A percentile compares a stretch with the other conserved stretches of the same genome.
Conservation (phyloP, 2,888 invertebrate genomes). For the Plebejus argus region DNA sequence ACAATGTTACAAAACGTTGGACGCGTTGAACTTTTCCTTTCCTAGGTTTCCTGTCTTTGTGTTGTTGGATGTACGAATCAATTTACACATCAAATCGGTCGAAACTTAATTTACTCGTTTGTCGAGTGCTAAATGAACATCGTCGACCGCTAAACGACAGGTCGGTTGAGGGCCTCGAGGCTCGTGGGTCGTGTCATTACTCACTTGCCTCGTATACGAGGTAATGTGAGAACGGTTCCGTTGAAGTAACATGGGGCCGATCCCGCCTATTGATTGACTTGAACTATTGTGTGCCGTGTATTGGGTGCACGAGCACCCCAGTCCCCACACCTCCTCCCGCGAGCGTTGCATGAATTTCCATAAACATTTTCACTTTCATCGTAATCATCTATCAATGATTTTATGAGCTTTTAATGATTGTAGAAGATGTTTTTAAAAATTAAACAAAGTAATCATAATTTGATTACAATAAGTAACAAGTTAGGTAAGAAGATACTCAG, state of each 20-base stretch:
- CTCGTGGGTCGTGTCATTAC: conserved; percentile 29
- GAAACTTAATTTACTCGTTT: neutral
- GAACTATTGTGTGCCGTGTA: conserved; percentile 35
- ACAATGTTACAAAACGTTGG: neutral
- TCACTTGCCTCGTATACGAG: conserved; percentile 28
- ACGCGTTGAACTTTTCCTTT: neutral
- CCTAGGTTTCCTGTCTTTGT: neutral
- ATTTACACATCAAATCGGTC: neutral
- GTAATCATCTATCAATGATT: neutral
- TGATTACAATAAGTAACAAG: neutral
- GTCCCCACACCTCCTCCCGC: conserved; percentile 47
- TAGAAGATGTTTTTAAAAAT: too few relatives aligned
- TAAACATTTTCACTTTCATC: conserved; percentile 47
- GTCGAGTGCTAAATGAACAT: neutral
- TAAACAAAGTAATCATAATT: too few relatives aligned
- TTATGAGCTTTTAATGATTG: neutral
- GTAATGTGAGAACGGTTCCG: conserved; percentile 31
- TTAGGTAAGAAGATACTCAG: too few relatives aligned
- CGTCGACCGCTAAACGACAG: conserved; percentile 20
- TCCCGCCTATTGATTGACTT: conserved; percentile 64
- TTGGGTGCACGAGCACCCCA: too few relatives aligned
- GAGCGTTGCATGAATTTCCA: conserved; percentile 57
- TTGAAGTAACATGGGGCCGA: conserved; percentile 35
- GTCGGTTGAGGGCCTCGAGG: neutral
- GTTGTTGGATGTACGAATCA: neutral